Evolutionary conservation across 92 coral and sea anemone genomes (phyloP).

Genomic region (Nematostella vectensis): DNA sequence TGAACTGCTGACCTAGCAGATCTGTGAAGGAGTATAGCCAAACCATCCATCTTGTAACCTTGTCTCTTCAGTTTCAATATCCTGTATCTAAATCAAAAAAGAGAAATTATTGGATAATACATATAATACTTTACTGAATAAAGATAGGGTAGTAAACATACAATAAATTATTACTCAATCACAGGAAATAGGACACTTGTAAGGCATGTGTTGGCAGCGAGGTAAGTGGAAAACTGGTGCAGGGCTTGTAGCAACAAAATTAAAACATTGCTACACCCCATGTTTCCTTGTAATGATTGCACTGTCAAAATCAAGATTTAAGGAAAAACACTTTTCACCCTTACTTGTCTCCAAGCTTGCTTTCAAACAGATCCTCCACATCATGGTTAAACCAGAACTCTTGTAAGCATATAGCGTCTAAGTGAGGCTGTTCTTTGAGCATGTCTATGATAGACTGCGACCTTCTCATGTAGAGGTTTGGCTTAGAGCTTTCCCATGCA

Average conservation of each 20-base stretch:
- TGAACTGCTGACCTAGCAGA: slow-evolving; percentile 77
- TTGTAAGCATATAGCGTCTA: slow-evolving; percentile 78
- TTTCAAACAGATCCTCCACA: slow-evolving; percentile 67
- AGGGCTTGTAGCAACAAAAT: too few species aligned
- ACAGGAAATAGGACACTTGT: too few species aligned
- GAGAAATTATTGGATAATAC: too few species aligned
- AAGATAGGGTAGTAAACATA: too few species aligned
- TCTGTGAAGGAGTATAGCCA: slow-evolving; percentile 82
- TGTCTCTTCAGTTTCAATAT: slow-evolving; percentile 74
- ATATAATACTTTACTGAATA: too few species aligned
- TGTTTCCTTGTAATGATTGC: too few species aligned
- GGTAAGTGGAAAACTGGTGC: too few species aligned
- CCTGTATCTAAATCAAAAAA: slow-evolving; percentile 44
- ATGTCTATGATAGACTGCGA: slow-evolving; percentile 59
- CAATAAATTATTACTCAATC: too few species aligned
- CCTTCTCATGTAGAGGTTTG: slow-evolving; percentile 69
- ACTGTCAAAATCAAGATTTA: too few species aligned
- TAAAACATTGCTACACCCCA: too few species aligned
- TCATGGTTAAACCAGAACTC: slow-evolving; percentile 93
- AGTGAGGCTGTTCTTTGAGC: slow-evolving; percentile 49
- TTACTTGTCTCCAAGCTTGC: slow-evolving; percentile 63
- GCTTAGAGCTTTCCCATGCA: slow-evolving; percentile 73
- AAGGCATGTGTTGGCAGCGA: too few species aligned
- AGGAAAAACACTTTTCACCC: too few species aligned
- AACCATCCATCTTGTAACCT: slow-evolving; percentile 88